Evolutionary conservation across 2,888 invertebrate genomes (phyloP), one percentile per base, ranked within the genome.

Genomic region (Portevinia maculata): DNA sequence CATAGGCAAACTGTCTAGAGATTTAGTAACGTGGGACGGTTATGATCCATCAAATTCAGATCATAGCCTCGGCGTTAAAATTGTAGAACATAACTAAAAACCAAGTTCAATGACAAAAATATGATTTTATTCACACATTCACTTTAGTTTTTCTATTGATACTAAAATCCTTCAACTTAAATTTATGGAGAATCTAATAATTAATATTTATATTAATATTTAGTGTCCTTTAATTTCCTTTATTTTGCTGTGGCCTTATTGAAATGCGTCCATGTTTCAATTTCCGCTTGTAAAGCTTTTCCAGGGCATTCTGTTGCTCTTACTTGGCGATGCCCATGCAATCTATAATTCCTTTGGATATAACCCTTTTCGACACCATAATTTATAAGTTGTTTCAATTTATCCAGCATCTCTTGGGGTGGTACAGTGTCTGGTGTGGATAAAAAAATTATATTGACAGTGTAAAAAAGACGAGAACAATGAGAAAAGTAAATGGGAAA

Each of bases 241-340:
- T 65, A 74, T 74, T 34, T 50, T 28, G 19, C 34, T 64, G 60
- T 64, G 19, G 30, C 41, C n/a, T 11, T 28, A 17, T 46, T 34
- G 44, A 88, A 92, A 84, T 93, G 91, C 0, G 91, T 90, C 94
- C 94, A 94, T 0, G 89, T 92, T 5, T 91, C 89, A 41, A 94
- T 93, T 79, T 93, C 92, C 6, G 90, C 85, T 73, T 91, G 91
- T 0, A 94, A 89, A 0, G 91, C 90, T 6, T 90, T 90, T 0
- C 94, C 94, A 0, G 94, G 94, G 84, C 94, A 94, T 84, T 93
- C 93, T 0, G 94, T 94, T 3, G 88, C 88, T 59, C 90, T 87
- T 0, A 91, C 92, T 86, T 92, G 92, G 41, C 92, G 88, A 88
- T 94, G 94, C 0, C 94, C 94, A 0, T 93, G 90, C 21, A 94